Evolutionary conservation across 2,888 invertebrate species (phyloP), one percentile per base, ranked within the genome.

Genomic region (Serrognathus titanus): DNA sequence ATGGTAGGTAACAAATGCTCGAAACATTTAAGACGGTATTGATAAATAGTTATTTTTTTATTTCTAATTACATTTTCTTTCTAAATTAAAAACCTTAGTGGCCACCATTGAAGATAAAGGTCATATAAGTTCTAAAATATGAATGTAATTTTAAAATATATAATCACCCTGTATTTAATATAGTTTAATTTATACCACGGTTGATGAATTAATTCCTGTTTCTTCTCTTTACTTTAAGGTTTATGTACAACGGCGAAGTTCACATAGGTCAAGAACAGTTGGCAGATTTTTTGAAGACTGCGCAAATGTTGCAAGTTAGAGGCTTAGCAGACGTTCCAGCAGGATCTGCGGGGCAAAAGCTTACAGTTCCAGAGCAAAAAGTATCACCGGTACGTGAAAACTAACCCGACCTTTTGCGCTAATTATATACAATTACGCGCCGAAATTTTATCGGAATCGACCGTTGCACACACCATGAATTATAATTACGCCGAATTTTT

Each of bases 181-280:
- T 12, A 13, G 35, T 45, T 45, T 46, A 10, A 12, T 11, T 35
- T 46, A 52, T 45, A 8, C 7, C 1, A 12, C 6, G 11, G 6
- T 6, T 40, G 16, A 1, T 16, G 16, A 16, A 16, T 16, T 16
- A 16, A 16, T 16, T 16, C 16, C 16, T 16, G 16, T 24, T 24
- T 50, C 12, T 13, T 43, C 13, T 40, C 48, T 54, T 62, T 59
- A 63, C 41, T 69, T 69, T 0, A 72, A 88, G 88, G 78, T 94
- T 93, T 81, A 93, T 94, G 92, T 94, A 94, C 78, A 91, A 92
- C 78, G 93, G 93, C 60, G 93, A 93, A 78, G 93, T 94, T 36
- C 90, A 92, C 77, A 90, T 93, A 67, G 90, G 91, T 20, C 92
- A 93, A 76, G 92, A 92, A 70, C 90, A 92, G 75, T 80, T 94